These are phyloP conservation scores for Dicrurus megarhynchus DNA, from an alignment of 2,113 vertebrate genomes.

Conservation along the genomic window DNA sequence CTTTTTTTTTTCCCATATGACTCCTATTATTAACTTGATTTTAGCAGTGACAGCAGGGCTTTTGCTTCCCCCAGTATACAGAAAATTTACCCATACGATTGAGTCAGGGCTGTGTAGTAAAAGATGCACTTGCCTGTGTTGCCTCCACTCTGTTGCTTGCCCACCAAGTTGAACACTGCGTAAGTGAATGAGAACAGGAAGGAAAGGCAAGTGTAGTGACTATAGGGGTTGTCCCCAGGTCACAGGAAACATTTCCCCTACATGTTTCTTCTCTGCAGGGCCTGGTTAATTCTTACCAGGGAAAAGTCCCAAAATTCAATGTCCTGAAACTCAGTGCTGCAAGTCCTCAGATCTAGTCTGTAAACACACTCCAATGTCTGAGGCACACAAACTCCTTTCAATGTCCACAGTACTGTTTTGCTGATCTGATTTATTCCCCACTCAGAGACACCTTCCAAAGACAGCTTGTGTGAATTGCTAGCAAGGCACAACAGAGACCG, in stretches of 20 bases:
- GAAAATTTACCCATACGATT: neutral
- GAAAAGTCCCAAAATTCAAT: neutral
- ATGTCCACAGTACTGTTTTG: neutral
- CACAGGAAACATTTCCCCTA: neutral
- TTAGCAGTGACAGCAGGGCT: neutral
- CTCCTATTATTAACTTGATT: neutral
- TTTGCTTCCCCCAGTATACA: neutral
- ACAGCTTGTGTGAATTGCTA: neutral
- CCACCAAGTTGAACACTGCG: neutral
- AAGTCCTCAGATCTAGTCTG: neutral
- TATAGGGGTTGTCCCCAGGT: neutral
- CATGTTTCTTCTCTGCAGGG: neutral
- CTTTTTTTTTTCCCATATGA: neutral
- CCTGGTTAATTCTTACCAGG: neutral
- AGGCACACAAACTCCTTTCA: neutral
- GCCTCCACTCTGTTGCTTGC: neutral
- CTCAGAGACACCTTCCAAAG: neutral
- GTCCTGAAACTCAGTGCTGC: neutral
- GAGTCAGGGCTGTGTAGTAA: neutral
- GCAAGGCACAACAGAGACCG: neutral
- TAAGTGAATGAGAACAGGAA: neutral
- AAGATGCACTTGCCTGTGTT: neutral
- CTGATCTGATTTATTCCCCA: neutral
- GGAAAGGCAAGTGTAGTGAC: neutral
- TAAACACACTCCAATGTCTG: fast-evolving